These are phyloP conservation scores for Fringilla coelebs DNA, from an alignment of 2,797 vertebrate species.

Conservation along the genomic window DNA sequence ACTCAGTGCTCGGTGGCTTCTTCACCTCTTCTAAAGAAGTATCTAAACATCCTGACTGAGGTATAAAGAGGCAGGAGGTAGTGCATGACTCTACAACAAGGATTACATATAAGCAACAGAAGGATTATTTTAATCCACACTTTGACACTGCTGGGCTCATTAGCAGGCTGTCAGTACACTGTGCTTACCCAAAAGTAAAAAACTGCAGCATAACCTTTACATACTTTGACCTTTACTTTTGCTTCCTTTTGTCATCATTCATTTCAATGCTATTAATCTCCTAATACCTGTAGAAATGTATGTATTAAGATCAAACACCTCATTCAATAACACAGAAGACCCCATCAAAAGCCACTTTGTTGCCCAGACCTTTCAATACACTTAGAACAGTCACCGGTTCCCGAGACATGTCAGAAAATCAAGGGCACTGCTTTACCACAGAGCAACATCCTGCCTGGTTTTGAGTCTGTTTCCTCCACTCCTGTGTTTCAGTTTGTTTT, in stretches of 20 bases:
- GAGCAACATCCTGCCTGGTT: conserved; percentile 22
- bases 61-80: background rate
- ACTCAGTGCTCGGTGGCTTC: background rate
- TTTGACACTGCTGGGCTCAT: background rate
- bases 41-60: background rate
- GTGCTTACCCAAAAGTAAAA: background rate
- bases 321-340: background rate
- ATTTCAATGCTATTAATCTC: background rate
- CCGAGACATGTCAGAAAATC: background rate
- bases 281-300: background rate
- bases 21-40: background rate
- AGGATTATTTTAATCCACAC: fast-evolving
- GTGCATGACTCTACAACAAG: background rate
- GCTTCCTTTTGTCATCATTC: background rate
- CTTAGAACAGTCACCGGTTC: background rate
- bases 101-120: background rate
- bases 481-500: conserved; percentile 22
- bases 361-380: background rate
- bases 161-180: background rate
- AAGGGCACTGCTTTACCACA: background rate
- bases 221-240: background rate
- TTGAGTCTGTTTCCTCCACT: background rate
- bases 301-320: background rate
- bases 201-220: background rate
- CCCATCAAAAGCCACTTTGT: background rate